Evolutionary conservation across 2,797 vertebrate species (phyloP), one percentile per base, ranked within the genome.

Genomic region (Takifugu rubripes): DNA sequence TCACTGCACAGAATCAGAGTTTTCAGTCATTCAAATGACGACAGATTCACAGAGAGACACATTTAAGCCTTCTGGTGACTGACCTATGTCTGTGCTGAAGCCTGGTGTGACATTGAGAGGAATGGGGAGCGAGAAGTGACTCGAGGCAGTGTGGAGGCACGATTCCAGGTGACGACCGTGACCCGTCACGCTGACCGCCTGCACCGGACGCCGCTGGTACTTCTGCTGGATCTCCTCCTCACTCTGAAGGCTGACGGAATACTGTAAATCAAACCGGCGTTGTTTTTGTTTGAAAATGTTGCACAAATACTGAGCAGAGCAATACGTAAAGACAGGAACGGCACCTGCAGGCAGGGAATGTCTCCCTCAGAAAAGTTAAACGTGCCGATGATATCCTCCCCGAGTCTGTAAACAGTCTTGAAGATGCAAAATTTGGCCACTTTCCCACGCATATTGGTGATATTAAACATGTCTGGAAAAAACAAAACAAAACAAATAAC

Each of bases 361-460:
- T 96, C 94, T 40, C 97, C 96, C 61, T 98, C 96, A 0, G 95
- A 96, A 78, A 98, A 96, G 80, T 89, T 95, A 67, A 99, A 96
- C 0, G 95, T 96, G 56, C 97, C 96, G 2, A 99, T 85, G 61
- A 99, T 92, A 11, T 99, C 97, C 68, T 99, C 97, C 12, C 97
- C 97, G 0, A 99, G 93, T 84, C 96, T 94, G 90, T 98, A 99
- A 2, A 97, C 90, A 0, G 90, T 96, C 85, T 98, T 98, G 87
- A 98, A 98, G 87, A 99, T 96, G 85, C 96, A 95, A 85, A 99
- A 97, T 0, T 94, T 96, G 5, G 94, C 96, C 67, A 99, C 96
- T 73, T 97, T 98, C 25, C 97, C 96, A 5, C 92, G 91, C 54
- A 92, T 75, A 46, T 97, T 98, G 74, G 96, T 98, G 89, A 99